phyloP scores from a whole-genome alignment of 2,888 invertebrate genomes.

The Autographa gamma region DNA sequence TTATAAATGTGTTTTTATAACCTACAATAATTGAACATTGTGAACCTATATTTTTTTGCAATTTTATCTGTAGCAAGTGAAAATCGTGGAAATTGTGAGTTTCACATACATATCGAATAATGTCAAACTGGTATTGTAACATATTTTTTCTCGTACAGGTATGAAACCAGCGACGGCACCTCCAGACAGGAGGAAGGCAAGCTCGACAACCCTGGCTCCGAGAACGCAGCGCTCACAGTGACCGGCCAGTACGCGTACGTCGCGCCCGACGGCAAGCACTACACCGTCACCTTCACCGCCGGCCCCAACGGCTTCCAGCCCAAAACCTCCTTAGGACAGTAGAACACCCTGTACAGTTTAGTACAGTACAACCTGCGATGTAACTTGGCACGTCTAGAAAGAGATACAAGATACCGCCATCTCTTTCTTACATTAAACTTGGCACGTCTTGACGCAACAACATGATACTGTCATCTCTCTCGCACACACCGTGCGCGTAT shows the following conservation, averaged over 20 bases:
- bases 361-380: background rate
- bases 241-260: constrained; percentile 90
- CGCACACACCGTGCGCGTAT: constrained; percentile 11
- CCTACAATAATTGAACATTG: no score
- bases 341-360: constrained; percentile 29
- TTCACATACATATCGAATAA: no score
- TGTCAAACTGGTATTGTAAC: no score
- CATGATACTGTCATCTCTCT: background rate
- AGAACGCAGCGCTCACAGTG: constrained; percentile 90
- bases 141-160: constrained; percentile 79
- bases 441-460: background rate
- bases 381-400: constrained; percentile 1
- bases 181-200: constrained; percentile 90
- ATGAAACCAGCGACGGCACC: constrained; percentile 91
- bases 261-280: constrained; percentile 91
- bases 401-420: background rate
- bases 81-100: no score
- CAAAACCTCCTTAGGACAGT: constrained; percentile 86
- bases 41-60: no score
- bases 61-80: no score
- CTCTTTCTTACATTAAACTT: background rate
- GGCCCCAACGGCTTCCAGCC: constrained; percentile 90
- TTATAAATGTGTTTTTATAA: background rate
- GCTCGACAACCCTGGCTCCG: constrained; percentile 90
- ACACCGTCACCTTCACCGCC: constrained; percentile 90